These are phyloP conservation scores for Carcharodon carcharias DNA, from an alignment of 2,797 vertebrate genomes.

Conservation along the genomic window DNA sequence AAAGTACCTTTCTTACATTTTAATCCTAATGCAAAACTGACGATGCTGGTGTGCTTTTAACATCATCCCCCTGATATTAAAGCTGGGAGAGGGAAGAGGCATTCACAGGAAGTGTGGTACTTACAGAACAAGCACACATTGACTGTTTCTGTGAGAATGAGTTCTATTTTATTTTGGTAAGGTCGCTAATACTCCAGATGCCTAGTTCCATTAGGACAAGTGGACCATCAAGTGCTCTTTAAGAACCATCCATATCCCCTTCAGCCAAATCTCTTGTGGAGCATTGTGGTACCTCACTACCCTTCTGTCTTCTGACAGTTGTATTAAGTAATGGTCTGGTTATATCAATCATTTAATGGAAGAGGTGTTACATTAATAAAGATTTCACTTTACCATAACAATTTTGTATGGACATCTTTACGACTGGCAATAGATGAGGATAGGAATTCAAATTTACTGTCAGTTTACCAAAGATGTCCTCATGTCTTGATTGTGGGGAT, in stretches of 20 bases:
- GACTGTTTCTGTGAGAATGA: background rate
- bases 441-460: background rate
- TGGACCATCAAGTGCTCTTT: too few species aligned
- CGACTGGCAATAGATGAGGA: background rate
- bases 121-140: background rate
- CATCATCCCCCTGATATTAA: background rate
- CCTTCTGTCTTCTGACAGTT: background rate
- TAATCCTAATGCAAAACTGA: background rate
- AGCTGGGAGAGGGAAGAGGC: background rate
- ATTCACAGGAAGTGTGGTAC: too few species aligned
- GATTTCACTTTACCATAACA: background rate
- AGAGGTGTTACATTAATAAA: background rate
- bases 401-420: background rate
- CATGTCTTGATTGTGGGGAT: background rate
- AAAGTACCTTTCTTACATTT: background rate
- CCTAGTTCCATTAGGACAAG: background rate
- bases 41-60: background rate
- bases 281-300: background rate
- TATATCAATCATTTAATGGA: background rate
- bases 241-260: background rate
- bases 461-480: background rate
- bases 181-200: background rate
- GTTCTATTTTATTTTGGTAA: background rate
- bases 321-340: background rate
- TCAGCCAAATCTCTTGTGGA: background rate